Percentiles rank a stretch among this genome's conserved stretches.
These are phyloP conservation scores for Andrena minutula DNA, from an alignment of 2,888 invertebrate genomes.

Conservation along the genomic window DNA sequence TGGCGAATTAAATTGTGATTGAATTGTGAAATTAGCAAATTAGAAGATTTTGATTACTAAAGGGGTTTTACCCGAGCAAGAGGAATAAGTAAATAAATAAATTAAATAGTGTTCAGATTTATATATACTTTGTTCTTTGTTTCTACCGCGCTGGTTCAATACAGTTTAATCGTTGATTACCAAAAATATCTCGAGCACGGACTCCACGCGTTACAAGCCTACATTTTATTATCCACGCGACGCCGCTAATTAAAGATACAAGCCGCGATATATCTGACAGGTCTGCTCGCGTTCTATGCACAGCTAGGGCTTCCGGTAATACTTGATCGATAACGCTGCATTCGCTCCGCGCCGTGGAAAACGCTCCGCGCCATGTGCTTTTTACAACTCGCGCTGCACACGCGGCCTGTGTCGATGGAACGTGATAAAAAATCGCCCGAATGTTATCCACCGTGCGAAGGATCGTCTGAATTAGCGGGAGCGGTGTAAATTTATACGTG, in stretches of 20 bases:
- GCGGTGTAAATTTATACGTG: neutral
- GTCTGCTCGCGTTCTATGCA: conserved; percentile 71
- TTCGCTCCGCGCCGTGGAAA: conserved; percentile 63
- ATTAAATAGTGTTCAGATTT: too few relatives aligned
- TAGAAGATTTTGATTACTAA: too few relatives aligned
- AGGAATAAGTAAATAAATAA: too few relatives aligned
- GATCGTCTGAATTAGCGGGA: neutral
- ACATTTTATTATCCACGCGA: conserved; percentile 49
- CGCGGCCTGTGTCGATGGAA: neutral
- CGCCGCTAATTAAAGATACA: conserved; percentile 63
- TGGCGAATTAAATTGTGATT: too few relatives aligned
- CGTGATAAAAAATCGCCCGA: neutral
- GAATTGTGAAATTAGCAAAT: too few relatives aligned
- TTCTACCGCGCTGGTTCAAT: neutral
- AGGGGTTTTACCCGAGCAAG: too few relatives aligned
- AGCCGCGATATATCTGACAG: conserved; percentile 55
- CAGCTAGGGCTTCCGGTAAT: conserved; percentile 78
- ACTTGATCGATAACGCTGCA: conserved; percentile 79
- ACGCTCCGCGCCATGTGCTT: conserved; percentile 43
- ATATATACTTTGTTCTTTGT: too few relatives aligned
- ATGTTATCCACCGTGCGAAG: neutral
- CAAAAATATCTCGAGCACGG: neutral
- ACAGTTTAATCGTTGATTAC: neutral
- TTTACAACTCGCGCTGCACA: neutral
- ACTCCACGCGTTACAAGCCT: neutral